Evolutionary conservation across 2,797 vertebrate species (phyloP), one percentile per base, ranked within the genome.

Genomic region (Furcifer pardalis): DNA sequence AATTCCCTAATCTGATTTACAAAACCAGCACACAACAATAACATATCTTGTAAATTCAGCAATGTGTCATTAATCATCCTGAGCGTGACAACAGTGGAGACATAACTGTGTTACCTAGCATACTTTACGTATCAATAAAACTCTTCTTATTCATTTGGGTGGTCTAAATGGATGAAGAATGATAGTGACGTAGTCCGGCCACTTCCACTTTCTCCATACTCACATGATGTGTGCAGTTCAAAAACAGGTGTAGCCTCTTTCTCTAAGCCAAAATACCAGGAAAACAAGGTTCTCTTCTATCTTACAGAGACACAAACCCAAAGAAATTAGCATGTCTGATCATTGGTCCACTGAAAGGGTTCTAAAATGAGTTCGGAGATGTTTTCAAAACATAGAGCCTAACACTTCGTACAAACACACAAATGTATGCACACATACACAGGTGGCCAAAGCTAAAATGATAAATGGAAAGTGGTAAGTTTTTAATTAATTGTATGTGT

Each of bases 401-500:
- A 35, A 59, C n/a, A 52, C 3, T 27, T 25, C 27, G 7, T 27
- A 6, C 25, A 37, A 46, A 56, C 25, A 27, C 23, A 27, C 25
- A 30, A n/a, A n/a, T n/a, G n/a, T n/a, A n/a, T n/a, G n/a, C 25
- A 81, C 27, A 89, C 71, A 80, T 7, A 77, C 56, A 86, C 77
- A 87, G 15, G 87, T 65, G 52, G 78, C 87, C 91, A 37, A 76
- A 92, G 77, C 4, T 62, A 78, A 35, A 85, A 75, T 27, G 68
- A 75, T 89, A 83, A 52, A 77, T 90, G 68, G 25, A 82, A 91
- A 91, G 89, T 73, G 68, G 86, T 89, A 89, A 68, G 30, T 0
- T 88, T 92, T 86, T 92, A 87, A 84, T 91, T 80, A 89, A 23
- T 23, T 69, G 79, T 78, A 81, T 79, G 83, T 60, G 87, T 85